These are phyloP conservation scores for Neuroterus valhalla DNA, from an alignment of 1,140 invertebrate species.

Conservation along the genomic window DNA sequence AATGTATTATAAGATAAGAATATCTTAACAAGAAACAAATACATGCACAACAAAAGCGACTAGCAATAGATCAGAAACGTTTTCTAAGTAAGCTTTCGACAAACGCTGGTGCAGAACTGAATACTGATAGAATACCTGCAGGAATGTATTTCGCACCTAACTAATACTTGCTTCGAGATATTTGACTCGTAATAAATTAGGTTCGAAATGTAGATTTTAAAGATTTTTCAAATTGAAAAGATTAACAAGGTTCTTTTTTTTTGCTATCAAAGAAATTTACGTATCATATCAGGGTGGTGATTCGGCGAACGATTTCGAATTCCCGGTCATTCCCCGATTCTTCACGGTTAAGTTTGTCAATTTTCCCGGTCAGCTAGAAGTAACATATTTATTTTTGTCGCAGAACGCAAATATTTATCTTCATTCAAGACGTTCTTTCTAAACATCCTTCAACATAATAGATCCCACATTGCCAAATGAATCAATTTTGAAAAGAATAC, in stretches of 20 bases:
- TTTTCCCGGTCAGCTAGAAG: no score
- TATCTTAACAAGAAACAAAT: no score
- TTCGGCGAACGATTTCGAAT: no score
- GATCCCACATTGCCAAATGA: no score
- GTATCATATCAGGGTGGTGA: neutral
- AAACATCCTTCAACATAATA: no score
- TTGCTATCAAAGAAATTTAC: neutral
- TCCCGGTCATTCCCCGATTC: no score
- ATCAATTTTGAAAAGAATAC: no score
- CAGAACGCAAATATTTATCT: no score
- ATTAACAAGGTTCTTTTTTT: neutral
- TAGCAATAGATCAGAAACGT: neutral
- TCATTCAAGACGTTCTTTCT: no score
- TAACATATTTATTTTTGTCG: no score
- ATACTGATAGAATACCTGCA: constrained; percentile 24
- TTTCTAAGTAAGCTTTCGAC: neutral
- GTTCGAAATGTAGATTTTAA: neutral
- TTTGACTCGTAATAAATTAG: constrained; percentile 1
- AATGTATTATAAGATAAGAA: no score
- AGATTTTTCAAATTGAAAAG: neutral
- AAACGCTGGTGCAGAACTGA: constrained; percentile 12
- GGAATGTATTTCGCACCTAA: neutral
- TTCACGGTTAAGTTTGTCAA: no score
- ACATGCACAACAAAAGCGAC: neutral
- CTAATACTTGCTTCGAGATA: neutral